Conservation (phyloP, 2,113 vertebrate genomes). For the Nibea albiflora region DNA sequence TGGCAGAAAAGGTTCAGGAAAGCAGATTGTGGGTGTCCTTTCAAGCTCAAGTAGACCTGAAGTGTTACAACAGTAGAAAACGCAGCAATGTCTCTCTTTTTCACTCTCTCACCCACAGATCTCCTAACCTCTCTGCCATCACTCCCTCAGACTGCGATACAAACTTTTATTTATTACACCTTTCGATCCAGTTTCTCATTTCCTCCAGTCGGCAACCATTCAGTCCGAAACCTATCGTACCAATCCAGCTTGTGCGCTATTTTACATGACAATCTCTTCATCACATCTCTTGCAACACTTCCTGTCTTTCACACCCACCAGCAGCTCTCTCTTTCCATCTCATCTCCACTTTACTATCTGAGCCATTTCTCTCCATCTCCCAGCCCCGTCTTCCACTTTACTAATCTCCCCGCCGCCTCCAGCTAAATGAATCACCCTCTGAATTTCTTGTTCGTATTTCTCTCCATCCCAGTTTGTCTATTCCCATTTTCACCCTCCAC, state of each 20-base stretch:
- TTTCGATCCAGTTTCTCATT: conserved; percentile 49
- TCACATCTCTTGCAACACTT: conserved; percentile 33
- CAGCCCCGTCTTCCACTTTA: conserved; percentile 41
- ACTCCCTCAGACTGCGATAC: conserved; percentile 7
- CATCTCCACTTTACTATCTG: conserved; percentile 38
- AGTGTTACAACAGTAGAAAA: conserved; percentile 1
- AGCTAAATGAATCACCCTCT: conserved; percentile 65
- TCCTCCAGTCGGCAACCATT: conserved; percentile 30
- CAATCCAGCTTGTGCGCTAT: conserved; percentile 32
- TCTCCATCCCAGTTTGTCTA: conserved; percentile 31
- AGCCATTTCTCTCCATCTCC: conserved; percentile 60
- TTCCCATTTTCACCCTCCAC: conserved; percentile 34
- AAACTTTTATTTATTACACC: conserved; percentile 52
- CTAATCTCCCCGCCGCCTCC: conserved; percentile 53
- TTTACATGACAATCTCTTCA: conserved; percentile 48
- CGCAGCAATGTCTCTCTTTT: neutral
- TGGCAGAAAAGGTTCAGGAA: neutral
- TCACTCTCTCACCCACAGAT: neutral
- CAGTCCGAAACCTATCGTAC: conserved; percentile 3
- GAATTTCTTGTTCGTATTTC: conserved; percentile 39
- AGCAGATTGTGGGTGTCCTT: conserved; percentile 17
- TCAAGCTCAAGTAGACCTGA: neutral
- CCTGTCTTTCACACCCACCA: neutral
- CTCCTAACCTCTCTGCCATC: conserved; percentile 7
- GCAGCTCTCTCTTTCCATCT: neutral